Base-by-base conservation (phyloP, 2,797 vertebrate species). In the Chelon auratus region DNA sequence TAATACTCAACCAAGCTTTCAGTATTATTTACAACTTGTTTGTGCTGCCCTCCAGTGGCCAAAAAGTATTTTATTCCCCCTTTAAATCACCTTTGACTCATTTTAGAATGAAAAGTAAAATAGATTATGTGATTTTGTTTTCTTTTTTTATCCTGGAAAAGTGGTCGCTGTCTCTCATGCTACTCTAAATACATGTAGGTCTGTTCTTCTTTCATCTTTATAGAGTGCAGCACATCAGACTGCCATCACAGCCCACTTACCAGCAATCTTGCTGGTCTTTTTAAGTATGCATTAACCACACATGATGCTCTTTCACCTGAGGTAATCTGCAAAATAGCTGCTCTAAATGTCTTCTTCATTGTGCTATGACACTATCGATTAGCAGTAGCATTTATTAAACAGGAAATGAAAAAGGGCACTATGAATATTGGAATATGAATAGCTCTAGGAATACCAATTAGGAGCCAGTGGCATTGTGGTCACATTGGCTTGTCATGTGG, bases 301-400 rank as follows among this genome's bases (percentile, higher is more conserved):
- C 69, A 68, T 60, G 72, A 67, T 78, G 72, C 82, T 81, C 88
- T 84, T 80, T 91, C 82, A 87, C 88, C 89, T 81, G 58, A 70
- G 67, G 64, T 87, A 80, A 86, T 90, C 54, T 58, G 68, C 71
- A 79, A 88, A 80, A 83, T 77, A 73, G 78, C 72, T 69, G 11
- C 76, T 80, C 50, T 68, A 77, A 87, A 88, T 78, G 83, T 65
- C 69, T 78, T 69, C 76, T 81, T 87, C 75, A 78, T 85, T 85
- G 71, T 86, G 63, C 80, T 85, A 73, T 78, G 87, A 89, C 85
- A 88, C 82, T 82, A 56, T 89, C 77, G 86, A 90, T 91, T 90
- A 91, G 84, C 72, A 82, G 68, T 75, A 80, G 79, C 86, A 81
- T 89, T 87, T 91, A 84, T 87, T 65, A 81, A 87, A 90, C 75